Evolutionary conservation across 2,797 vertebrate species (phyloP).

Genomic region (Hapalemur alaotrensis): DNA sequence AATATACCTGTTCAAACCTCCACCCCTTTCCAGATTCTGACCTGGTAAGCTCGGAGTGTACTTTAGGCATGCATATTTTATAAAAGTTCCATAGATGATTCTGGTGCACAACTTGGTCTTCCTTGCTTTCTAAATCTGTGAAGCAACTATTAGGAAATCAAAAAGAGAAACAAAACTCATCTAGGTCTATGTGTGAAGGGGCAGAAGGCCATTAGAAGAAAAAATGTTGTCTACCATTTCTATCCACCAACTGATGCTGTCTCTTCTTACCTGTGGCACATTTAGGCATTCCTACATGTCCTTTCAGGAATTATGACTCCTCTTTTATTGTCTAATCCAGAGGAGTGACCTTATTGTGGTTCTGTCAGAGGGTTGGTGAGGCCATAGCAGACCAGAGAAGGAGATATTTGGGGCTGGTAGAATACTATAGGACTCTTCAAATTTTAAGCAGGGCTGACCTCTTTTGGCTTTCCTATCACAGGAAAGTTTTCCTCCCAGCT

Average conservation of each 20-base stretch:
- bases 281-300: not conserved
- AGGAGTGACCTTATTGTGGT: not conserved
- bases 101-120: not conserved
- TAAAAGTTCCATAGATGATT: not conserved
- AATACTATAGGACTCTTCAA: not conserved
- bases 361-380: not conserved
- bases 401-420: not conserved
- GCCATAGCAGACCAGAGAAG: not conserved
- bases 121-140: not conserved
- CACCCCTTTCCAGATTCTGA: not conserved
- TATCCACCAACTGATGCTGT: not conserved
- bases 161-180: not conserved
- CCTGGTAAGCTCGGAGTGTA: not conserved
- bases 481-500: not conserved
- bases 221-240: not conserved
- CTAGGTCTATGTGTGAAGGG: not conserved
- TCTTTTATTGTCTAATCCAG: not conserved
- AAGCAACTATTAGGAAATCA: not conserved
- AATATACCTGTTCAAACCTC: not conserved
- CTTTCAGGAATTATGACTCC: not conserved
- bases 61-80: not conserved
- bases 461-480: conserved; percentile 1
- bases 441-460: conserved; percentile 15
- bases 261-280: not conserved
- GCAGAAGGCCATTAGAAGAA: not conserved